These are phyloP conservation scores for Caradrina kadenii DNA, from an alignment of 2,888 invertebrate species.

Conservation along the genomic window DNA sequence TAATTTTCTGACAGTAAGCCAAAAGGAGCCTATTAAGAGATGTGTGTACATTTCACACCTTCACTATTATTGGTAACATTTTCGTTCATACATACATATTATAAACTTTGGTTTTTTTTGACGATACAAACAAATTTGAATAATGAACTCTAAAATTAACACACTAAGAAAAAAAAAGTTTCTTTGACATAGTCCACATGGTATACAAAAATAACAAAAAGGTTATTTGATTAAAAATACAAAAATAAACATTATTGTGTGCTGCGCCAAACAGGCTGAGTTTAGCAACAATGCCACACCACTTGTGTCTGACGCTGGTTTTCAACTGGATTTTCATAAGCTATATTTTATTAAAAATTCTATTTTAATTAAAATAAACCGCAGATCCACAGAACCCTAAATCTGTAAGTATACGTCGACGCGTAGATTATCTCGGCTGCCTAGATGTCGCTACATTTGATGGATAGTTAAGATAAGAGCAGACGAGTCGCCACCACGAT, in stretches of 20 bases:
- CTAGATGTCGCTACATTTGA: slow-evolving; percentile 64
- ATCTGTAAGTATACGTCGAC: slow-evolving; percentile 21
- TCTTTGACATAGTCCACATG: too few relatives aligned
- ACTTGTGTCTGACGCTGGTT: too few relatives aligned
- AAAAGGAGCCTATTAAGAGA: slow-evolving; percentile 28
- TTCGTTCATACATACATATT: too few relatives aligned
- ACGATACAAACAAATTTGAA: background rate
- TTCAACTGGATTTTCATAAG: too few relatives aligned
- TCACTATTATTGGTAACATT: background rate
- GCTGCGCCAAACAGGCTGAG: too few relatives aligned
- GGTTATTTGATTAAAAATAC: too few relatives aligned
- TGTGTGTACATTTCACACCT: slow-evolving; percentile 22
- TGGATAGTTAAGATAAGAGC: slow-evolving; percentile 69
- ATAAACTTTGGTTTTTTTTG: too few relatives aligned
- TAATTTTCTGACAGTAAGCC: slow-evolving; percentile 49
- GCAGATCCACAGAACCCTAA: slow-evolving; percentile 49
- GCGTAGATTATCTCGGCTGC: slow-evolving; percentile 54
- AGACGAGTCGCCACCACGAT: slow-evolving; percentile 61
- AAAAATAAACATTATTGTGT: too few relatives aligned
- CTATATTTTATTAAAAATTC: too few relatives aligned
- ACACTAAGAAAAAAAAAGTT: too few relatives aligned
- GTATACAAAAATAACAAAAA: too few relatives aligned
- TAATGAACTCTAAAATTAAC: background rate
- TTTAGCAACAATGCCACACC: too few relatives aligned
- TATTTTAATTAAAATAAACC: slow-evolving; percentile 8